Evolutionary conservation across 2,888 invertebrate species (phyloP).

Genomic region (Cosmia pyralina): DNA sequence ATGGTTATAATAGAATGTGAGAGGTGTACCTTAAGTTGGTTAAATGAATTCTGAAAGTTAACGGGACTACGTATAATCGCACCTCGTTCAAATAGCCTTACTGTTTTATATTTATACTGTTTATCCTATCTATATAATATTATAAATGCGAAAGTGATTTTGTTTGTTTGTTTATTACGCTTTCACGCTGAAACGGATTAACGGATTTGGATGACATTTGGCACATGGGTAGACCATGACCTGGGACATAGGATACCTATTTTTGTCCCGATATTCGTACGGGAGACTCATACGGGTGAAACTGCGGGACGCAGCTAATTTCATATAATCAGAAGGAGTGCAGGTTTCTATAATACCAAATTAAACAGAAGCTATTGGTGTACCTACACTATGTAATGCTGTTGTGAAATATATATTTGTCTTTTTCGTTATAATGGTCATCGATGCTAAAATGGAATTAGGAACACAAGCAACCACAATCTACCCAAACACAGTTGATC

Average conservation of each 20-base stretch:
- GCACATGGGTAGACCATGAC: no score
- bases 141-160: no score
- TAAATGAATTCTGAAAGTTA: constrained; percentile 7
- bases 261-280: no score
- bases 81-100: neutral
- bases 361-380: neutral
- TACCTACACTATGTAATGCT: neutral
- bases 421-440: neutral
- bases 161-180: no score
- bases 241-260: no score
- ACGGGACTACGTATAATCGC: constrained; percentile 1
- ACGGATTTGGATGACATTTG: no score
- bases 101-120: no score
- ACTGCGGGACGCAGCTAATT: no score
- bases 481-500: constrained; percentile 15
- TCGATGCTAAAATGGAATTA: neutral
- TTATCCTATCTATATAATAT: no score
- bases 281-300: no score
- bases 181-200: no score
- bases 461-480: constrained; percentile 12
- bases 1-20: constrained; percentile 15
- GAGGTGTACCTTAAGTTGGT: constrained; percentile 4
- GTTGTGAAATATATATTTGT: neutral
- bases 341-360: neutral
- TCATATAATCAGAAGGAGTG: neutral